Evolutionary conservation across 2,797 vertebrate species (phyloP).

Genomic region (Lateolabrax maculatus): DNA sequence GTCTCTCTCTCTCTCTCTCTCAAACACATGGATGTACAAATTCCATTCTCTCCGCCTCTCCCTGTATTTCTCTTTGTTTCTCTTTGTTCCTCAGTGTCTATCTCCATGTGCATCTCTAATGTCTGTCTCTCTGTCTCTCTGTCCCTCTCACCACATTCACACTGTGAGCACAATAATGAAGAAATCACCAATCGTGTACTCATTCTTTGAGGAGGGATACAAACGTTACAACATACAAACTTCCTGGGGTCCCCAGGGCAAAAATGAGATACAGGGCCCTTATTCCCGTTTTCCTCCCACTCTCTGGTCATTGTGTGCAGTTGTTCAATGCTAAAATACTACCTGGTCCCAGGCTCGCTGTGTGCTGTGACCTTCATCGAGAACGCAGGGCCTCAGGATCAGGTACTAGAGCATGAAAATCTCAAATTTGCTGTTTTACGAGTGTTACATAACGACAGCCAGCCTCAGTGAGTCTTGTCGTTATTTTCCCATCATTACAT

Average conservation of each 20-base stretch:
- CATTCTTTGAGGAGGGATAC: neutral
- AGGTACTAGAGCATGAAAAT: neutral
- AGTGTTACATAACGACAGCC: too few relatives aligned
- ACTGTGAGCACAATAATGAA: neutral
- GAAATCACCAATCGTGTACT: neutral
- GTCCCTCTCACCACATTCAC: neutral
- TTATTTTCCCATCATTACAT: neutral
- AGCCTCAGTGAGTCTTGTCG: neutral
- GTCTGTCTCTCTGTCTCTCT: neutral
- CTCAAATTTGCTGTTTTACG: too few relatives aligned
- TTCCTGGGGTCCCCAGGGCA: too few relatives aligned
- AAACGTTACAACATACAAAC: too few relatives aligned
- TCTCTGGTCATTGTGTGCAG: neutral
- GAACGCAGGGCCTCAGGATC: neutral
- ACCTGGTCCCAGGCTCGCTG: neutral
- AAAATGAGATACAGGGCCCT: too few relatives aligned
- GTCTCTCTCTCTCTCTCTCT: slow-evolving; percentile 10
- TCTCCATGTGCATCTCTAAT: slow-evolving; percentile 13
- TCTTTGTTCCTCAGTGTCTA: neutral
- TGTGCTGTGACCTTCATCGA: neutral
- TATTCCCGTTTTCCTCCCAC: neutral
- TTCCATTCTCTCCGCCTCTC: slow-evolving; percentile 49
- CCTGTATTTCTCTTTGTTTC: slow-evolving; percentile 6
- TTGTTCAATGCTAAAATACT: too few relatives aligned
- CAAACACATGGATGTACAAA: slow-evolving; percentile 42